Base-by-base conservation (phyloP, 2,113 vertebrate genomes). In the Protobothrops flavoviridis region DNA sequence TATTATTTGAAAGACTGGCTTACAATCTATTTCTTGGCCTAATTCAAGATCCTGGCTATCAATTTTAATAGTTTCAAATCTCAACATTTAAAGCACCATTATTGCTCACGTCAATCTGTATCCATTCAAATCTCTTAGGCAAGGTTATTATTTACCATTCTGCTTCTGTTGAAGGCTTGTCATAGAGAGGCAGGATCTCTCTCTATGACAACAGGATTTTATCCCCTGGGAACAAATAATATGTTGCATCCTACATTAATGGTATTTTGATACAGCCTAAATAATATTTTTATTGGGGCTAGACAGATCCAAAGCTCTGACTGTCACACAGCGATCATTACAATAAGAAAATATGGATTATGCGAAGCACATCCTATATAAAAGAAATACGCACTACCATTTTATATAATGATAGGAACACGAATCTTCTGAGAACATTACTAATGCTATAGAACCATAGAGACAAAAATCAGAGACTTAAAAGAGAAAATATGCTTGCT, bases 321-420 rank as follows among this genome's bases (percentile, higher is more conserved):
- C 33, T 92, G 95, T 91, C 8, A 0, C 6, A 33, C 93, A 53
- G 91, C 11, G 56, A 89, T 50, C 90, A 4, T 48, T 56, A 92
- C 74, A 88, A 81, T 53, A 95, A 94, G 95, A 90, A 0, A 96
- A 95, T 92, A 90, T 91, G 94, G 20, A 89, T 74, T 90, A 92
- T 56, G 86, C 10, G 45, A 95, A 93, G 21, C 87, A 85, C 55
- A 26, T 43, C 43, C 53, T 93, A 90, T 85, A 90, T 95, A 91
- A 93, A 92, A 95, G 90, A 96, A 96, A 94, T 93, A 95, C 8
- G 93, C 95, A 94, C 7, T 61, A 21, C 89, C 24, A 43, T 94
- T 95, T 95, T 91, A 94, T 45, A 24, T n/a, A 90, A 52, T 1
- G 20, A n/a, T 89, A 92, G 53, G 93, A 92, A 94, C 91, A 93